Base-by-base conservation (phyloP, 2,888 invertebrate genomes). In the Arctia plantaginis region DNA sequence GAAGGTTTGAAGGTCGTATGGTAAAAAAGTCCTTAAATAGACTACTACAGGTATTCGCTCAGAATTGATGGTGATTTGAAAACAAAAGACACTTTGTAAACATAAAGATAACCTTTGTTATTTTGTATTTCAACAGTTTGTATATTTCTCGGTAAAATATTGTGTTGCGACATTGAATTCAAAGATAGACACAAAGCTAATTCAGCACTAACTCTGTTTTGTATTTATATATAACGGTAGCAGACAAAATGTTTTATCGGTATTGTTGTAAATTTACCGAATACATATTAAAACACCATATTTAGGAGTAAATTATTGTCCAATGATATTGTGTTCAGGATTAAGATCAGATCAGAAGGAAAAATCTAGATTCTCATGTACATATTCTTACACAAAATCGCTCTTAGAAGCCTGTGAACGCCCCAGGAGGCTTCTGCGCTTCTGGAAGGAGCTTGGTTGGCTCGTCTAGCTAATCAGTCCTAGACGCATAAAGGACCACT, bases 121-220 rank as follows among this genome's bases (percentile, higher is more conserved):
- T 59, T 59, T 13, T 27, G 59, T 59, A 27, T 59, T n/a, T 55
- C 51, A 23, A 51, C 51, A 8, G n/a, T 55, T n/a, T 23, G 55
- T 13, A 55, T 55, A 55, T 55, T 55, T 13, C n/a, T 55, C 27
- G 15, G 59, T 59, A 59, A 27, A 59, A 59, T 59, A 27, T 59
- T 59, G 59, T 27, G 27, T 15, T 59, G 27, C 27, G 59, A 59
- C 59, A 59, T 59, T 59, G 59, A 68, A 33, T 44, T 68, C 68
- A 51, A 47, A 68, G 69, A 69, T 55, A 69, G 55, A 69, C 69
- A 44, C 7, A 55, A 69, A 55, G 69, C 55, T 69, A 55, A 69
- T 69, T 69, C 69, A 69, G 69, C 69, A 55, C 51, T 35, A 23
- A 35, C 55, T 69, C n/a, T 55, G 33, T n/a, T 35, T 69, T 55